Base-by-base conservation (phyloP, 2,797 vertebrate genomes). In the Anisognathus igniventris region DNA sequence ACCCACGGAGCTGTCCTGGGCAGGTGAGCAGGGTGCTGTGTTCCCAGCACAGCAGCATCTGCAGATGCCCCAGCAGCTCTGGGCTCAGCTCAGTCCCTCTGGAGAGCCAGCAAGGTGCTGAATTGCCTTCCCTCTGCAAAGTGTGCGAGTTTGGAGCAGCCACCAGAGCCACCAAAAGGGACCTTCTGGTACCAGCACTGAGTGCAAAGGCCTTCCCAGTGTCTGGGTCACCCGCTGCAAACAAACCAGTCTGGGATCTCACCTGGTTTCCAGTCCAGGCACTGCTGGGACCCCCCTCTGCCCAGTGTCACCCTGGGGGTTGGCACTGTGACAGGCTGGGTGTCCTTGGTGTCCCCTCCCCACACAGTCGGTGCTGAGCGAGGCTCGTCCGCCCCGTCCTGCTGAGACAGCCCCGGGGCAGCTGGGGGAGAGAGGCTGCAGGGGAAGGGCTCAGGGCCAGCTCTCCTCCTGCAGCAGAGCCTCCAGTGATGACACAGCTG, bases 391-490 rank as follows among this genome's bases (percentile, higher is more conserved):
- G 10, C 58, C 56, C 62, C 22, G 83, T 65, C 71, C 86, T 86
- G 90, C 88, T 60, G 82, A 91, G 81, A 27, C 56, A 76, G 47
- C 56, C 90, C 30, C 18, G 1, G 35, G 1, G 33, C 12, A 37
- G 70, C 54, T 0, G 1, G 23, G 45, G 37, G 4, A 27, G 33
- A 62, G 40, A 42, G n/a, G 31, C 1, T 14, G 44, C 56, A 54
- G 77, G 77, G 54, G 31, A 35, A 90, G 65, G 72, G 72, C 79
- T 77, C 76, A 9, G 82, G 65, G n/a, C 68, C 72, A 93, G 79
- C 37, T 86, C 60, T 79, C 30, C 54, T 94, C 56, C 72, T 65
- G 75, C 79, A 90, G 57, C 3, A 82, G 50, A 74, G 53, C 42
- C 57, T 86, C 86, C 58, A 20, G 70, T 2, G 15, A 28, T 22